These are phyloP conservation scores for Falco biarmicus DNA, from an alignment of 2,797 vertebrate genomes.

Conservation along the genomic window DNA sequence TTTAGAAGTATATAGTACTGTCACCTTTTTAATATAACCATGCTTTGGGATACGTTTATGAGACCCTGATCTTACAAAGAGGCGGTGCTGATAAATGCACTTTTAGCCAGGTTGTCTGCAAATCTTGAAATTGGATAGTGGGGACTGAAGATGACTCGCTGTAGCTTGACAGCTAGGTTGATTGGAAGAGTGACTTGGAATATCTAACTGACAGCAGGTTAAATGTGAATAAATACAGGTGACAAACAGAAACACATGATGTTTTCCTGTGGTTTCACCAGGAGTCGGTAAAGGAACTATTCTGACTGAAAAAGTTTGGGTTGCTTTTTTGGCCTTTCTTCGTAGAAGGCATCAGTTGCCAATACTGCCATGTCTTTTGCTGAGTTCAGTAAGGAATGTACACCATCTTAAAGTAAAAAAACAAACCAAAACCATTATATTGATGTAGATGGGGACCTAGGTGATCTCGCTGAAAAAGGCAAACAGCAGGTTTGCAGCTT, in stretches of 20 bases:
- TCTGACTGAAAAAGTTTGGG: background rate
- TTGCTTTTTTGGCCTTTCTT: background rate
- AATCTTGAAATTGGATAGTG: background rate
- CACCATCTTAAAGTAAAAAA: background rate
- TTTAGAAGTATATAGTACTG: background rate
- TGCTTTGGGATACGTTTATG: background rate
- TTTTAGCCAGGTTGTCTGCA: background rate
- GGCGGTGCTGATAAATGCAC: background rate
- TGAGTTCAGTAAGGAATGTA: background rate
- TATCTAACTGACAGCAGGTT: background rate
- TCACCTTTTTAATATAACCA: background rate
- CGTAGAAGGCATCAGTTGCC: background rate
- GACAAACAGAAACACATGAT: background rate
- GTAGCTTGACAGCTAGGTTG: background rate
- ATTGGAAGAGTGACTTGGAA: background rate
- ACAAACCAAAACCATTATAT: background rate
- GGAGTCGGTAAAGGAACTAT: background rate
- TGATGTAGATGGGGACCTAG: background rate
- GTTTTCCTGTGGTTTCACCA: background rate
- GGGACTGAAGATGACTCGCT: background rate
- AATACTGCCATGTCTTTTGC: background rate
- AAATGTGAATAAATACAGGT: background rate
- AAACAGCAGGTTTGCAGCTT: background rate
- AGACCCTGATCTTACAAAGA: background rate
- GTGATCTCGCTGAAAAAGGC: background rate